Base-by-base conservation (phyloP, 2,888 invertebrate genomes). In the Pasiphila rectangulata region DNA sequence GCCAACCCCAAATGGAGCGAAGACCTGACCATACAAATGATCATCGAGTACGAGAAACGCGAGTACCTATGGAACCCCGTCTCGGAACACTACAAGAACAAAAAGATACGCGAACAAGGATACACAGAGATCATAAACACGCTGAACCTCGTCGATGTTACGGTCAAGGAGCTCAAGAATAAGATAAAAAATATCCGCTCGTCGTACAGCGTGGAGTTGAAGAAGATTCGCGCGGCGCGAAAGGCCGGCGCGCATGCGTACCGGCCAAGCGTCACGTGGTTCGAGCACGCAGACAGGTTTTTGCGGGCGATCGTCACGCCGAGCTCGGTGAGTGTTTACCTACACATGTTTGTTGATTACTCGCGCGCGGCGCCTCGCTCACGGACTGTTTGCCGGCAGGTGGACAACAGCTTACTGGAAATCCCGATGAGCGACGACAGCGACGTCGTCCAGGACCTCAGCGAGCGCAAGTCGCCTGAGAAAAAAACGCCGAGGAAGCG, bases 221-320 rank as follows among this genome's bases (percentile, higher is more conserved):
- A 89, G 81, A 89, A 89, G 75, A 89, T 89, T 76, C 83, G 88
- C 76, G 88, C 88, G 75, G 85, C 89, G 64, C 69, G 89, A 64
- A 86, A 88, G 79, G 85, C 85, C 62, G 83, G 87, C 70, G 87
- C 88, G 87, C 87, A 86, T 83, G 87, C 87, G 83, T 89, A 89
- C 82, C 73, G 85, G 59, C 89, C 89, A 51, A 88, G 87, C 76
- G 88, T 89, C 84, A 87, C 87, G 83, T 89, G 89, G 89, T 89
- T 88, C 74, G 85, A 88, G 68, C 88, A 88, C 80, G 88, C 88
- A 75, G 89, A 89, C 87, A 85, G 87, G 84, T 89, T 89, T 75
- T 83, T 89, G 65, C 82, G 88, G 66, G 87, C 88, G 69, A 88
- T 89, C 76, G 89, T 89, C 79, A 88, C 88, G 51, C 89, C 88